Conservation (phyloP, 2,797 vertebrate genomes). For the Coccyzus lansbergi region DNA sequence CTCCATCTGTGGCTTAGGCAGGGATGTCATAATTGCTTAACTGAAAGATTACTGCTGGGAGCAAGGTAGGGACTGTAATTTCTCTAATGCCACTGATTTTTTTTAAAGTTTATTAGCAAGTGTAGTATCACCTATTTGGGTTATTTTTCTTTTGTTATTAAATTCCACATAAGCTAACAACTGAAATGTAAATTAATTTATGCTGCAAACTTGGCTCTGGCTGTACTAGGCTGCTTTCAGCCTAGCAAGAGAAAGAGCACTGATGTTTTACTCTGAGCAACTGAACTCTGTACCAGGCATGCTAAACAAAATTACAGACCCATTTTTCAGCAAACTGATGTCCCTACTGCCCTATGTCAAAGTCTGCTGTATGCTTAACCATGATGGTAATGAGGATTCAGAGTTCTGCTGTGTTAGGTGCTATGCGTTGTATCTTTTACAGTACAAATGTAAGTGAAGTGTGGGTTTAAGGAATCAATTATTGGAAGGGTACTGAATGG, state of each 20-base stretch:
- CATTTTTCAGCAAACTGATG: neutral
- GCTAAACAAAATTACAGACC: neutral
- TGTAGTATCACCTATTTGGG: neutral
- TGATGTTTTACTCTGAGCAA: rapidly evolving
- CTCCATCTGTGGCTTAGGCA: neutral
- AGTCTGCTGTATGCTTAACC: neutral
- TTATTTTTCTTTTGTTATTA: neutral
- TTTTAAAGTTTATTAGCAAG: neutral
- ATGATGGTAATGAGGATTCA: rapidly evolving
- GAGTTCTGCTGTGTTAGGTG: neutral
- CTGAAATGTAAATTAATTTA: neutral
- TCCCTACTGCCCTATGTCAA: neutral
- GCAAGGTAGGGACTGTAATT: neutral
- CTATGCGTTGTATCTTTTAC: rapidly evolving
- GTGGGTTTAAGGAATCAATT: neutral
- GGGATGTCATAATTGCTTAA: neutral
- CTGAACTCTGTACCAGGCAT: neutral
- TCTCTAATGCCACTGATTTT: neutral
- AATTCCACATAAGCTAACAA: neutral
- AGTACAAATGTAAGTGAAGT: rapidly evolving
- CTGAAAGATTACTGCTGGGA: neutral
- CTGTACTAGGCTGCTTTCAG: neutral
- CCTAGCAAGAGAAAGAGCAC: neutral
- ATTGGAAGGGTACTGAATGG: neutral
- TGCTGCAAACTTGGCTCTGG: neutral